Base-by-base conservation (phyloP, 2,797 vertebrate species). In the Nyctibius grandis region DNA sequence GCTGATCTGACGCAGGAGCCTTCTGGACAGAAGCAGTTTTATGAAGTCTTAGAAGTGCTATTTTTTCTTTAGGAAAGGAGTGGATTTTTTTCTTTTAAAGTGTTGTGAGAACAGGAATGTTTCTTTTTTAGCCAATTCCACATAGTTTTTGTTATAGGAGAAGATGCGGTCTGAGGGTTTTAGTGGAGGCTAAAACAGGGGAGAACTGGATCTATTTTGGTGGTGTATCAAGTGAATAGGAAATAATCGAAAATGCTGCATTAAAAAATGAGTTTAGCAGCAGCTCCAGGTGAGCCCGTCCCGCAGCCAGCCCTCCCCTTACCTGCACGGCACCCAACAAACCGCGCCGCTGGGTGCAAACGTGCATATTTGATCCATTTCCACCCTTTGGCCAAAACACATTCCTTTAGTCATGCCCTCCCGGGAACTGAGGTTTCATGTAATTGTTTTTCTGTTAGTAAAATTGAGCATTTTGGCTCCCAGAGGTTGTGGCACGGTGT, bases 71-170 rank as follows among this genome's bases (percentile, higher is more conserved):
- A 89, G 72, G 40, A 97, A 91, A 86, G n/a, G 25, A 91, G 88
- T 60, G 45, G 51, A 59, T 60, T 88, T 84, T 87, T 80, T 57
- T 79, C 93, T 75, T 93, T 68, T 3, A 65, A 77, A 96, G 88
- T 93, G 95, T 97, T 97, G 91, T 89, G 94, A 97, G 95, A 97
- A 93, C 67, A 96, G 94, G 95, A 97, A 97, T 96, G 94, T 95
- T 94, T 94, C 90, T 77, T 60, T 96, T 96, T 94, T 89, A 82
- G 97, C 96, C 97, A 97, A 88, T 95, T 97, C 95, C 78, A 96
- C 96, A 96, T 97, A 96, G 84, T 97, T 97, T 95, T 96, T 95
- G 97, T 97, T 95, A 95, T 76, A 94, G 88, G 95, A 96, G 96
- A 96, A 96, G 93, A 96, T 92, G 92, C 72, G 91, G 94, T 95